phyloP scores from a whole-genome alignment of 2,888 invertebrate genomes.

The Synergus itoensis region DNA sequence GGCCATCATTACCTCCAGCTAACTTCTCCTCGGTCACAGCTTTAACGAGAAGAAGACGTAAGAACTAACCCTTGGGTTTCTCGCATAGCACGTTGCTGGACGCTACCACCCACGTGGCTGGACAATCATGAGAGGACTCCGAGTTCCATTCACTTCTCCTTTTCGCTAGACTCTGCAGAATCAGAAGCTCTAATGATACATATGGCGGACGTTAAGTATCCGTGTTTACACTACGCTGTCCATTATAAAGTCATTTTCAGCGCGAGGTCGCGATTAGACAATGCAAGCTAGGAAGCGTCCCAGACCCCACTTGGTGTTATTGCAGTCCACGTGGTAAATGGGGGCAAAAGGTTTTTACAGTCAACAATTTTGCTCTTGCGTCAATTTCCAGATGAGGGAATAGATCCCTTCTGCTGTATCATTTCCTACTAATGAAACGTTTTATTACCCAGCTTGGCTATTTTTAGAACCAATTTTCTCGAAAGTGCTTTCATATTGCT shows the following conservation, averaged over 20 bases:
- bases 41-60: conserved; percentile 56
- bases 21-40: conserved; percentile 30
- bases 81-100: conserved; percentile 50
- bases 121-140: conserved; percentile 43
- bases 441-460: not conserved
- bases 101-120: conserved; percentile 65
- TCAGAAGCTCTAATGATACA: conserved; percentile 38
- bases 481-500: too few relatives aligned
- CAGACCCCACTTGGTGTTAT: not conserved
- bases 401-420: not conserved
- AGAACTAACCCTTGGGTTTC: conserved; percentile 61
- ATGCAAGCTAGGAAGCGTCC: not conserved
- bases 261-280: conserved; percentile 21
- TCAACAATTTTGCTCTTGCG: too few relatives aligned
- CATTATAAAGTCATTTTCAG: conserved; percentile 35
- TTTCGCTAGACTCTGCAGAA: conserved; percentile 11
- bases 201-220: conserved; percentile 16
- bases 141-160: conserved; percentile 31
- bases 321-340: not conserved
- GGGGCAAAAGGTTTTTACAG: too few relatives aligned
- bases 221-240: conserved; percentile 33
- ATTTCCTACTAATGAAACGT: not conserved
- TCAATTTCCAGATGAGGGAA: too few relatives aligned
- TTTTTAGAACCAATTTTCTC: not conserved
- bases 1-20: conserved; percentile 54